Evolutionary conservation across 2,113 vertebrate species (phyloP).

Genomic region (Prolemur simus): DNA sequence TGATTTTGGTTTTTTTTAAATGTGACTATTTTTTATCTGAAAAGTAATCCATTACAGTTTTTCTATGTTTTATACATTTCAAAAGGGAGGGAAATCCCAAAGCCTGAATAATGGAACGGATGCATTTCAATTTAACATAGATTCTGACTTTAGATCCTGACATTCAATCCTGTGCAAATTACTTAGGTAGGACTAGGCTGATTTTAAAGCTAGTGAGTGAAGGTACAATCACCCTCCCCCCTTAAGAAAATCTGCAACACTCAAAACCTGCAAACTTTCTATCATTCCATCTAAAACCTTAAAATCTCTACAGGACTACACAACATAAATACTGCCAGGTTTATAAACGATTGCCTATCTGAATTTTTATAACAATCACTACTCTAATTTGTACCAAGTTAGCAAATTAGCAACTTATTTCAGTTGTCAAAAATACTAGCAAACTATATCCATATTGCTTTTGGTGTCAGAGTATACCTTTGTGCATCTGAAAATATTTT

Average conservation of each 20-base stretch:
- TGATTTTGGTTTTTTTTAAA: constrained; percentile 73
- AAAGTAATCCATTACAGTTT: constrained; percentile 75
- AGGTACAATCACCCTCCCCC: constrained; percentile 45
- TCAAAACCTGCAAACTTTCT: constrained; percentile 72
- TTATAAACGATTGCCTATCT: constrained; percentile 82
- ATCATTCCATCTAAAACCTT: constrained; percentile 83
- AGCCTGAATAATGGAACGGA: constrained; percentile 58
- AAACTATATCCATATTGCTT: constrained; percentile 71
- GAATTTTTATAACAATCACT: constrained; percentile 80
- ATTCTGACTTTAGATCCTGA: constrained; percentile 63
- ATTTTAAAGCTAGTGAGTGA: constrained; percentile 48
- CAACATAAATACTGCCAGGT: constrained; percentile 85
- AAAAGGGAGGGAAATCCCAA: constrained; percentile 44
- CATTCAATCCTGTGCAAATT: constrained; percentile 60
- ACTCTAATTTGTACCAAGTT: constrained; percentile 79
- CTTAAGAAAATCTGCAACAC: constrained; percentile 61
- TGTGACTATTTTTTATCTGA: constrained; percentile 79
- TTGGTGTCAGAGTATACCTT: constrained; percentile 73
- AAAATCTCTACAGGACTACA: constrained; percentile 69
- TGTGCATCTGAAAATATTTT: constrained; percentile 77
- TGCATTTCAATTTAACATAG: constrained; percentile 66
- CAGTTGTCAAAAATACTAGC: constrained; percentile 61
- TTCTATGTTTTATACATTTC: constrained; percentile 84
- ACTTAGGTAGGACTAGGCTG: constrained; percentile 57
- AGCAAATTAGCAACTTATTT: constrained; percentile 67